Conservation (phyloP, 2,113 vertebrate genomes). For the Pseudorhombus dupliciocellatus region DNA sequence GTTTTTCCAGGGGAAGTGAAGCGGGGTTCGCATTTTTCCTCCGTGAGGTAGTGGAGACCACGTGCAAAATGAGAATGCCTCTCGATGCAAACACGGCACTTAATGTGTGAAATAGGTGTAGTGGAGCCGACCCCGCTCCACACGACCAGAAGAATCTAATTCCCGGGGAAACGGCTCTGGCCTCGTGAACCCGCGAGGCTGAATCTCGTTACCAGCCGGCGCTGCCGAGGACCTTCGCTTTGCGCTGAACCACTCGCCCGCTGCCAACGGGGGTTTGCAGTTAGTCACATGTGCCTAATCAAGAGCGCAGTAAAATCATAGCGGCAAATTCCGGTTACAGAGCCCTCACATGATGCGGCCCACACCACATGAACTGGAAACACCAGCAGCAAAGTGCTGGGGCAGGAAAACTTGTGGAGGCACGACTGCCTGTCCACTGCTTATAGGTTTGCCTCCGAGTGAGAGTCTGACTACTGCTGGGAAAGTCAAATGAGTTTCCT, state of each 20-base stretch:
- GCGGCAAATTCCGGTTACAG: slow-evolving; percentile 39
- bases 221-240: slow-evolving; percentile 46
- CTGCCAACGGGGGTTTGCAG: slow-evolving; percentile 57
- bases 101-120: slow-evolving; percentile 72
- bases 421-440: slow-evolving; percentile 59
- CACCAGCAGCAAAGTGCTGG: slow-evolving; percentile 37
- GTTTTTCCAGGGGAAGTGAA: slow-evolving; percentile 66
- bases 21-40: slow-evolving; percentile 75
- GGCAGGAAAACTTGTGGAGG: slow-evolving; percentile 36
- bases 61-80: slow-evolving; percentile 68
- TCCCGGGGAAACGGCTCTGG: slow-evolving; percentile 32
- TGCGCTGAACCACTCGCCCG: slow-evolving; percentile 44
- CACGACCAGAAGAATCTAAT: slow-evolving; percentile 53
- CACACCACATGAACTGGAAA: slow-evolving; percentile 61
- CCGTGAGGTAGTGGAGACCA: slow-evolving; percentile 78
- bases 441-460: slow-evolving; percentile 52
- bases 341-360: slow-evolving; percentile 73
- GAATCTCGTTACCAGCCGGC: slow-evolving; percentile 52
- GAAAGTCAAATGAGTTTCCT: slow-evolving; percentile 46
- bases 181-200: slow-evolving; percentile 31
- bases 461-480: slow-evolving; percentile 45
- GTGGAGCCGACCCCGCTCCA: slow-evolving; percentile 55
- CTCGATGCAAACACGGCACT: slow-evolving; percentile 57
- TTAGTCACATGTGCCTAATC: slow-evolving; percentile 77
- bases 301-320: slow-evolving; percentile 72